phyloP scores from a whole-genome alignment of 2,113 vertebrate genomes.

The Haliaeetus leucogaster region DNA sequence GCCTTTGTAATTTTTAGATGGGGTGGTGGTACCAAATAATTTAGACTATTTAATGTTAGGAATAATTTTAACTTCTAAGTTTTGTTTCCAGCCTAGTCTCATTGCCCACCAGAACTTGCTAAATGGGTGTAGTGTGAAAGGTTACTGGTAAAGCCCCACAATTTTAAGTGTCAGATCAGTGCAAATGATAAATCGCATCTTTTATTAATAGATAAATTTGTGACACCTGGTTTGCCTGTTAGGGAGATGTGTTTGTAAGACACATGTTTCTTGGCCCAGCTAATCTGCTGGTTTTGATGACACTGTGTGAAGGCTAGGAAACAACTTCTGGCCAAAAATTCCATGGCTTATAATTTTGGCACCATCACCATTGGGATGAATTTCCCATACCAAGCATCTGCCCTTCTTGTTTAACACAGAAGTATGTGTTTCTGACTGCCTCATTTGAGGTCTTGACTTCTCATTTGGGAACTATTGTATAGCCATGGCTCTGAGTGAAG shows the following conservation, averaged over 20 bases:
- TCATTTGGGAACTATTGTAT: neutral
- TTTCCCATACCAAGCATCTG: neutral
- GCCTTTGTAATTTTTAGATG: neutral
- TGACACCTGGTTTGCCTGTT: neutral
- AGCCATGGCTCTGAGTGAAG: neutral
- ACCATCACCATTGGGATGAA: neutral
- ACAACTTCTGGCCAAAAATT: neutral
- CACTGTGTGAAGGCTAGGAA: neutral
- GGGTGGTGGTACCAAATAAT: neutral
- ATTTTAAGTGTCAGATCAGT: neutral
- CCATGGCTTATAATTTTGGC: neutral
- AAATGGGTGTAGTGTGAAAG: neutral
- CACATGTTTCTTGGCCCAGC: rapidly evolving
- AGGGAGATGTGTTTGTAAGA: neutral
- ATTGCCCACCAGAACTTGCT: neutral
- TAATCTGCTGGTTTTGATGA: neutral
- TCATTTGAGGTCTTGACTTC: neutral
- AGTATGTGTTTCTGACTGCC: neutral
- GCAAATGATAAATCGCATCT: neutral
- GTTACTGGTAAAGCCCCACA: neutral
- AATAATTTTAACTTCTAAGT: neutral
- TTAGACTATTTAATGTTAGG: neutral
- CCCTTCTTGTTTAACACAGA: neutral
- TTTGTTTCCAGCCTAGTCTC: neutral
- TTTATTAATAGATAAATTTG: neutral